Evolutionary conservation across 2,797 vertebrate species (phyloP), one percentile per base, ranked within the genome.

Genomic region (Menidia menidia): DNA sequence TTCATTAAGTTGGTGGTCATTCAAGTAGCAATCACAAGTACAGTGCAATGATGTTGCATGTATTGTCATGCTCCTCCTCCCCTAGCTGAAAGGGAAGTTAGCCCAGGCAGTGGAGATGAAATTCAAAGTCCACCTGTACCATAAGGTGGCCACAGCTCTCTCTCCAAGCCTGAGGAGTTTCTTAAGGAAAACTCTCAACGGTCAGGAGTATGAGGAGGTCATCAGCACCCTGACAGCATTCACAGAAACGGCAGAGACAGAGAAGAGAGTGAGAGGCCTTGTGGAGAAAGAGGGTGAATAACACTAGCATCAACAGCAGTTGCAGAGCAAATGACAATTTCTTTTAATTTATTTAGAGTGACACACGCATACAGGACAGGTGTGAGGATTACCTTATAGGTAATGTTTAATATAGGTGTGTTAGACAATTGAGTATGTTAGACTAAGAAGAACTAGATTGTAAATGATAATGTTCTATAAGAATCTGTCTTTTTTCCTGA

Each of bases 81-180:
- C 19, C 60, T 48, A 30, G 7, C 30, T 52, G 47, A 30, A 50
- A 45, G 32, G 45, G 4, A 62, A 62, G 7, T 15, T 39, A 51
- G 15, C 51, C 51, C 51, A 53, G 25, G 25, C 51, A 31, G 32
- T 50, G 45, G 32, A 51, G 60, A 39, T 63, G 43, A 63, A 63
- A 39, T 52, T 63, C 33, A 51, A 51, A 41, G 30, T 30, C 60
- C 60, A 51, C 60, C 18, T 61, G 6, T 39, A 61, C 44, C 45
- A 48, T 4, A 39, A 48, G 44, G 8, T 50, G 19, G 44, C 44
- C 4, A 33, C 43, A 30, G 41, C 42, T 44, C 57, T 59, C 19
- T 59, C 41, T 16, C 57, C 57, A 15, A 47, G 43, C 6, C 58
- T 47, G 43, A 60, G 30, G 16, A 7, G 19, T 33, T 60, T 47